Evolutionary conservation across 2,113 vertebrate species (phyloP), one percentile per base, ranked within the genome.

Genomic region (Acrocephalus kingi): DNA sequence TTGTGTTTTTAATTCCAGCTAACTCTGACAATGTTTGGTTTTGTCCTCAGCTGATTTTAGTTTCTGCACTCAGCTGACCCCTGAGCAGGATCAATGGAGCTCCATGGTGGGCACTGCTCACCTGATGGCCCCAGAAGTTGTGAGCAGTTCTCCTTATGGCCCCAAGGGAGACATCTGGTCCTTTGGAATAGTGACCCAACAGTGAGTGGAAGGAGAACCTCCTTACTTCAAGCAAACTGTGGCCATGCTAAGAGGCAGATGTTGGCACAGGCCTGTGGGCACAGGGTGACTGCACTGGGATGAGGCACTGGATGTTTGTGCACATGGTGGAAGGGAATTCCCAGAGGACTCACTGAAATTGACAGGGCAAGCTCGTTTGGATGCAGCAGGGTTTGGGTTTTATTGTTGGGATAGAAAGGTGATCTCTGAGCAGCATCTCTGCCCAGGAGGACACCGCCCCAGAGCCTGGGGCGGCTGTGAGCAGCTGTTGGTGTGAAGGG

Each of bases 111-210:
- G 99, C 46, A 99, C 99, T 7, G 99, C 99, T 33, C 99, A 99
- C 88, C 99, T 99, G 99, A 99, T 99, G 99, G 99, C 99, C 17
- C 99, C 99, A 27, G 99, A 99, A 95, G 99, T 99, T 76, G 99
- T 99, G 76, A 99, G 98, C 98, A 0, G 99, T 46, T 99, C 99
- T 97, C 99, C 99, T 2, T 99, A 99, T 8, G 99, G 99, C 54
- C 99, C 99, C 6, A 99, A 99, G 96, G 99, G 99, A 89, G 99
- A 99, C 94, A 99, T 99, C 93, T 99, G 99, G 99, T 99, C 99
- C 37, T 97, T 99, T 89, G 99, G 99, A 73, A 99, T 99, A 94
- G 99, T 99, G 99, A 99, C 99, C 66, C 62, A 45, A 4, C 7
- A 64, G 20, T 64, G 41, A 99, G 98, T 99, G 95, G 99, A 99